These are phyloP conservation scores for Pavo muticus DNA, from an alignment of 2,113 vertebrate genomes.

Conservation along the genomic window DNA sequence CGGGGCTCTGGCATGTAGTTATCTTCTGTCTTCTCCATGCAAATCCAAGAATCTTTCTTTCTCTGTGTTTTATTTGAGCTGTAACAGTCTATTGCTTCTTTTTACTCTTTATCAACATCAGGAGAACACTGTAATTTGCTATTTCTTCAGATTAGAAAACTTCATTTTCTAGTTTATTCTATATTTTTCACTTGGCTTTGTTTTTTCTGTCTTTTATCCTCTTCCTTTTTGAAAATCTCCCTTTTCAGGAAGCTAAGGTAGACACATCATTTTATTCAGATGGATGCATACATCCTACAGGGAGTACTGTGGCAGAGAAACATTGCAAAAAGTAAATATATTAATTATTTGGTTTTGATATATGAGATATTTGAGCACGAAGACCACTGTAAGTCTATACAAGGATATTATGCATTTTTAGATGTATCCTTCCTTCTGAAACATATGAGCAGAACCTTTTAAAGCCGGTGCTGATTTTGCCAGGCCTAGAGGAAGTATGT, in stretches of 20 bases:
- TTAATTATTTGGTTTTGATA: not conserved
- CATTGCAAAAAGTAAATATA: not conserved
- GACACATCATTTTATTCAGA: not conserved
- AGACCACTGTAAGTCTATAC: not conserved
- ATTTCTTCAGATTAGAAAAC: not conserved
- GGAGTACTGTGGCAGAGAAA: not conserved
- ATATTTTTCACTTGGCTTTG: not conserved
- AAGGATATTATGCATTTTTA: not conserved
- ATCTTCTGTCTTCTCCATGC: not conserved
- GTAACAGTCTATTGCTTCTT: not conserved
- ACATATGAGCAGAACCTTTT: not conserved
- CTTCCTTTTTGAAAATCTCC: not conserved
- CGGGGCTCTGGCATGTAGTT: not conserved
- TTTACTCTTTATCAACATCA: not conserved
- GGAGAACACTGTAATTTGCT: not conserved
- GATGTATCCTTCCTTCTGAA: not conserved
- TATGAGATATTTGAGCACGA: not conserved
- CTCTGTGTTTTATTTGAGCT: not conserved
- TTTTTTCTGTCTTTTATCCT: not conserved
- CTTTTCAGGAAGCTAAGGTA: not conserved
- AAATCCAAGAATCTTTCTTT: not conserved
- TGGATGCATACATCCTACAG: not conserved
- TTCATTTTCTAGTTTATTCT: not conserved
- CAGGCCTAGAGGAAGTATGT: not conserved
- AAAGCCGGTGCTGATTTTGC: not conserved